phyloP scores from a whole-genome alignment of 2,113 vertebrate genomes.

The Equus quagga region DNA sequence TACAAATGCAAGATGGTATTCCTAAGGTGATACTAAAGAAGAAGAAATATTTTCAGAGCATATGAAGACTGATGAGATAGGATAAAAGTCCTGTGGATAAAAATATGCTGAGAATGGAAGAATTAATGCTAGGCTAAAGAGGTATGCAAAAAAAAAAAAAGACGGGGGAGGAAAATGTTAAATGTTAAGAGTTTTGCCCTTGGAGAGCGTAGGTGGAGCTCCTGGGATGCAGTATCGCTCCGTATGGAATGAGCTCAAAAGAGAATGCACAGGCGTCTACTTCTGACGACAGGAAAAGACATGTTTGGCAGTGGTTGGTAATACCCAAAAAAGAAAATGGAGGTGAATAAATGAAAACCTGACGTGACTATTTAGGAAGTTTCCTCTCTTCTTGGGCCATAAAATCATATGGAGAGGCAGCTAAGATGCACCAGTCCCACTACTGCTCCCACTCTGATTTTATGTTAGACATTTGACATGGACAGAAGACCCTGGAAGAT shows the following conservation, averaged over 20 bases:
- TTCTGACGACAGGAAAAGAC: not conserved
- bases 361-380: not conserved
- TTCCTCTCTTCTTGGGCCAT: not conserved
- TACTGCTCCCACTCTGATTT: not conserved
- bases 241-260: not conserved
- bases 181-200: not conserved
- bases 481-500: not conserved
- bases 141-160: not conserved
- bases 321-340: not conserved
- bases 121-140: not conserved
- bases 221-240: not conserved
- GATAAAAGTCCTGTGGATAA: not conserved
- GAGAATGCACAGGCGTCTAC: fast-evolving
- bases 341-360: not conserved
- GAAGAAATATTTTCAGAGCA: not conserved
- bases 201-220: not conserved
- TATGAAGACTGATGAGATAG: not conserved
- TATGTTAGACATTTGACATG: not conserved
- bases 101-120: not conserved
- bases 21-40: not conserved
- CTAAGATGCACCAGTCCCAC: not conserved
- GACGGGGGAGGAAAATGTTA: not conserved
- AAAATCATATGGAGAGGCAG: not conserved
- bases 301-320: not conserved
- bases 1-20: not conserved